Percentiles rank a stretch among this genome's conserved stretches.
Evolutionary conservation across 2,113 vertebrate genomes (phyloP).

Genomic region (Brachypteracias leptosomus): DNA sequence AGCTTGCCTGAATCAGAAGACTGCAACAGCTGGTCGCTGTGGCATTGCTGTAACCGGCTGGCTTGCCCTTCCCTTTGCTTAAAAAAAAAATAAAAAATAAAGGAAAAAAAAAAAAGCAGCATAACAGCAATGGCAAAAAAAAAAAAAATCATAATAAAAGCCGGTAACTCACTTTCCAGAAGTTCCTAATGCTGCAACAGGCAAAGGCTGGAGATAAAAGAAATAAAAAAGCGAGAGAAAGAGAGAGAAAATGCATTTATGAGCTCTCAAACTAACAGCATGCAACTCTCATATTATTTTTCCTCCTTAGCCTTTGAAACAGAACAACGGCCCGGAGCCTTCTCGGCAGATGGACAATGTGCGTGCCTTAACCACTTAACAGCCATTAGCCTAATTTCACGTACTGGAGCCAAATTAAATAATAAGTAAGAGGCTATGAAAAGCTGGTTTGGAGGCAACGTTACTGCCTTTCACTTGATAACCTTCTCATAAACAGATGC

Average conservation of each 20-base stretch:
- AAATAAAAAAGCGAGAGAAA: slow-evolving; percentile 55
- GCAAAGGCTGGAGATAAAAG: slow-evolving; percentile 53
- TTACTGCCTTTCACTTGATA: slow-evolving; percentile 72
- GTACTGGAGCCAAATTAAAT: slow-evolving; percentile 81
- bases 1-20: neutral
- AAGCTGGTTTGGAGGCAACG: slow-evolving; percentile 75
- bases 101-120: neutral
- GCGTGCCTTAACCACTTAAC: slow-evolving; percentile 80
- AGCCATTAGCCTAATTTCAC: slow-evolving; percentile 82
- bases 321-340: slow-evolving; percentile 78
- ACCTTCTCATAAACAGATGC: slow-evolving; percentile 75
- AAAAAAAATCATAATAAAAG: neutral
- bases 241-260: slow-evolving; percentile 58
- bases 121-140: neutral
- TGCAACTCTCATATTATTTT: slow-evolving; percentile 71
- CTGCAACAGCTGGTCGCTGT: slow-evolving; percentile 46
- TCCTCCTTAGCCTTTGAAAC: slow-evolving; percentile 74
- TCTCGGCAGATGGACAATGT: slow-evolving; percentile 80
- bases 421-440: slow-evolving; percentile 81
- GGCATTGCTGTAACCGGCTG: slow-evolving; percentile 11
- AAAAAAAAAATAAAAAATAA: neutral
- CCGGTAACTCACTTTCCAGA: slow-evolving; percentile 27
- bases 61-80: neutral
- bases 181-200: slow-evolving; percentile 63
- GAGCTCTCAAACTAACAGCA: slow-evolving; percentile 70